Conservation (phyloP, 2,888 invertebrate genomes). For the Sicus ferrugineus region DNA sequence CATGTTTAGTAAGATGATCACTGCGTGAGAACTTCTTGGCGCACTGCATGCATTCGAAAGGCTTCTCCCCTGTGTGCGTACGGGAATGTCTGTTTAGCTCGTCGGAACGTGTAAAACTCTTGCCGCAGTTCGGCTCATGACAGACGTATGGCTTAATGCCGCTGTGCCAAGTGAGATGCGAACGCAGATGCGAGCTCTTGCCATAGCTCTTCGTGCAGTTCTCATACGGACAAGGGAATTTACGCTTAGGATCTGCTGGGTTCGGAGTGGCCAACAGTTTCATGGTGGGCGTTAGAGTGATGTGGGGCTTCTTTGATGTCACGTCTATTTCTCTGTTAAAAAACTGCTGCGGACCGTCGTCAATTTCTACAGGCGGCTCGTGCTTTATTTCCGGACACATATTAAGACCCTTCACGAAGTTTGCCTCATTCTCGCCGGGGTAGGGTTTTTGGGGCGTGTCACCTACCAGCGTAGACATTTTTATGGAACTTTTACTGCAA, state of each 20-base stretch:
- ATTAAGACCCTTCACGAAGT: slow-evolving; percentile 24
- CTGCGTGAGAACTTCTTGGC: slow-evolving; percentile 60
- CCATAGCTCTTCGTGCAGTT: slow-evolving; percentile 61
- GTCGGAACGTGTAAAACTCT: slow-evolving; percentile 60
- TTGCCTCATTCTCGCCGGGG: slow-evolving; percentile 32
- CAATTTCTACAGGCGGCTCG: slow-evolving; percentile 49
- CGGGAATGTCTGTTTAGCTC: slow-evolving; percentile 59
- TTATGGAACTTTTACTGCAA: no score
- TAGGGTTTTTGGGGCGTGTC: slow-evolving; percentile 43
- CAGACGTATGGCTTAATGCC: slow-evolving; percentile 61
- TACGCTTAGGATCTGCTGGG: slow-evolving; percentile 53
- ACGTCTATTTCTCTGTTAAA: not conserved
- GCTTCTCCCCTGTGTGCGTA: slow-evolving; percentile 60
- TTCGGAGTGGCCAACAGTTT: slow-evolving; percentile 52
- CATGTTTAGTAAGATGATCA: slow-evolving; percentile 60
- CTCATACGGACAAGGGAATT: slow-evolving; percentile 56
- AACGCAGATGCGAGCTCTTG: slow-evolving; percentile 61
- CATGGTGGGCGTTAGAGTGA: slow-evolving; percentile 55
- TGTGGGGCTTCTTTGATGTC: slow-evolving; percentile 46
- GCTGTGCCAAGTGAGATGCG: slow-evolving; percentile 62
- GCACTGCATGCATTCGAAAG: slow-evolving; percentile 58
- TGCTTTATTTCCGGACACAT: slow-evolving; percentile 46
- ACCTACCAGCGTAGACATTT: slow-evolving; percentile 41
- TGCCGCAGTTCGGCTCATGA: slow-evolving; percentile 54
- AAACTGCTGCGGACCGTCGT: slow-evolving; percentile 38